These are phyloP conservation scores for Labrus mixtus DNA, from an alignment of 2,113 vertebrate species.

Conservation along the genomic window DNA sequence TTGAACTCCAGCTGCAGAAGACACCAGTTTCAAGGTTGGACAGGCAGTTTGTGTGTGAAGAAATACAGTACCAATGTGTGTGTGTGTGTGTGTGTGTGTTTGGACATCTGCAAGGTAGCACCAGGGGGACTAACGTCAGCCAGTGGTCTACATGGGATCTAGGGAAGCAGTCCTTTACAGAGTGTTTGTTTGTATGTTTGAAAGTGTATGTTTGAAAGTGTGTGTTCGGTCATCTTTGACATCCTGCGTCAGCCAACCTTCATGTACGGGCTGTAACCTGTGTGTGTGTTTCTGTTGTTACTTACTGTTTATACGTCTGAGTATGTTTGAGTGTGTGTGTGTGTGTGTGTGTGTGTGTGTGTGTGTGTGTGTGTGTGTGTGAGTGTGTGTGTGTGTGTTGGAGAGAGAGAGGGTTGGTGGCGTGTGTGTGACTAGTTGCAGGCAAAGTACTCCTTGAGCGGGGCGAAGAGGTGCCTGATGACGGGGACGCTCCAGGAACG, in stretches of 20 bases:
- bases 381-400: conserved; percentile 24
- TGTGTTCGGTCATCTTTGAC: conserved; percentile 40
- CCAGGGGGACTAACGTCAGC: conserved; percentile 75
- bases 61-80: conserved; percentile 52
- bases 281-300: conserved; percentile 56
- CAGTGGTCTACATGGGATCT: conserved; percentile 66
- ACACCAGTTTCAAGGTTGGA: conserved; percentile 72
- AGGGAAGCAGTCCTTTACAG: conserved; percentile 72
- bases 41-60: conserved; percentile 61
- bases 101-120: conserved; percentile 72
- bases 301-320: conserved; percentile 23
- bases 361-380: conserved; percentile 52
- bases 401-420: conserved; percentile 47
- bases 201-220: conserved; percentile 17
- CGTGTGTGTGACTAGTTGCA: conserved; percentile 87
- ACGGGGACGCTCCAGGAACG: conserved; percentile 98
- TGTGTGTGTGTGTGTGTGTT: conserved; percentile 36
- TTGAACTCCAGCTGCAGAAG: conserved; percentile 64
- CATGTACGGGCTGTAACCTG: conserved; percentile 62
- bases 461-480: conserved; percentile 98
- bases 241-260: conserved; percentile 71
- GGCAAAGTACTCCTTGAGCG: conserved; percentile 98
- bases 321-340: conserved; percentile 26
- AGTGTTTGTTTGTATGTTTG: conserved; percentile 38
- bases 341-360: conserved; percentile 36